phyloP scores from a whole-genome alignment of 1,140 invertebrate species.

The Streblospio benedicti region DNA sequence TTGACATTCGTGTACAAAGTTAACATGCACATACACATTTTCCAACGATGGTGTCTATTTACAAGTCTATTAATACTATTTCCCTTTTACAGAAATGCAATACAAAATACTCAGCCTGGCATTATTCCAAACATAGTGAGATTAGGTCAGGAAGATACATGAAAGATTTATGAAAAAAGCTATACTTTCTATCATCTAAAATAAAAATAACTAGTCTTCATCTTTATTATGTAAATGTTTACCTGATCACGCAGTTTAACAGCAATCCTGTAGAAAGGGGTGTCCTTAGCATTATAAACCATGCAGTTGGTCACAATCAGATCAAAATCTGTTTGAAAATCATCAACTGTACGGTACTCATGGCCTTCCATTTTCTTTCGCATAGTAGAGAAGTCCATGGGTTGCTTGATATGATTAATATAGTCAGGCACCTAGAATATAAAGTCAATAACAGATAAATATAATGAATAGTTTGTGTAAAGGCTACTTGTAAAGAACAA shows the following conservation, averaged over 20 bases:
- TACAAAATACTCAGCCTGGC: too few species aligned
- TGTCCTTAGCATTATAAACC: constrained; percentile 89
- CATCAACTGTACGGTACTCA: constrained; percentile 66
- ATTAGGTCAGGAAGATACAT: too few species aligned
- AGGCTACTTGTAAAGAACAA: too few species aligned
- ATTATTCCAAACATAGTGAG: too few species aligned
- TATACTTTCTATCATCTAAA: too few species aligned
- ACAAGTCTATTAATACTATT: too few species aligned
- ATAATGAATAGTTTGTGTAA: too few species aligned
- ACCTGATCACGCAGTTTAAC: constrained; percentile 76
- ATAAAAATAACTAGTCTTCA: too few species aligned
- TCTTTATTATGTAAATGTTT: constrained; percentile 15
- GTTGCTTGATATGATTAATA: constrained; percentile 78
- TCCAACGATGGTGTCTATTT: too few species aligned
- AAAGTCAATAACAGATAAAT: background rate
- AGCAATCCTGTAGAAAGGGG: constrained; percentile 69
- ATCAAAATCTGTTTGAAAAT: constrained; percentile 80
- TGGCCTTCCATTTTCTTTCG: constrained; percentile 64
- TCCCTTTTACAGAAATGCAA: too few species aligned
- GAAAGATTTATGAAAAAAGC: too few species aligned
- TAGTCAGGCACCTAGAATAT: constrained; percentile 73
- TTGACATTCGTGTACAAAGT: background rate
- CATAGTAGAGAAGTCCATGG: constrained; percentile 96
- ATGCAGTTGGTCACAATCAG: constrained; percentile 91
- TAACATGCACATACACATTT: too few species aligned